Conservation (phyloP, 2,888 invertebrate genomes). For the Chouioia cunea region DNA sequence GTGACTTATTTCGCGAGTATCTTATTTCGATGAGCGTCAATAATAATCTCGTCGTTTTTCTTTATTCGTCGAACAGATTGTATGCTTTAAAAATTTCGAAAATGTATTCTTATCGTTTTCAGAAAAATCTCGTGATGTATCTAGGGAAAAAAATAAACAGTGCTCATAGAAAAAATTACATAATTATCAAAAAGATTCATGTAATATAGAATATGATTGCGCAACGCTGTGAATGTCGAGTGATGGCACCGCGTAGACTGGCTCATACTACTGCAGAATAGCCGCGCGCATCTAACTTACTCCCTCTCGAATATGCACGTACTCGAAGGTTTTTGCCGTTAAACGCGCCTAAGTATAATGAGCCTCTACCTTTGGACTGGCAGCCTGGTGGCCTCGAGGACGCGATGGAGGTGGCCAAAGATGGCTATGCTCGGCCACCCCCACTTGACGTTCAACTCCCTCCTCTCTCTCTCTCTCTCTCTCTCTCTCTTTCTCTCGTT, state of each 20-base stretch:
- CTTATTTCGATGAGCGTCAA: background rate
- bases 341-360: conserved; percentile 35
- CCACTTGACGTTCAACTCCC: conserved; percentile 51
- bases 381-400: conserved; percentile 61
- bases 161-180: no score
- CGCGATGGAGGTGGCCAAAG: conserved; percentile 62
- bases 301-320: background rate
- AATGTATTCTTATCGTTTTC: no score
- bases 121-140: no score
- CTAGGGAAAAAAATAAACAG: no score
- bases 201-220: no score
- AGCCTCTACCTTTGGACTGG: conserved; percentile 59
- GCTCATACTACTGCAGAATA: conserved; percentile 23
- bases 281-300: conserved; percentile 2
- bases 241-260: conserved; percentile 20
- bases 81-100: no score
- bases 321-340: background rate
- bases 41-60: no score
- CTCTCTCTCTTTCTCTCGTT: background rate
- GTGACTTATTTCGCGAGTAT: background rate
- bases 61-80: no score
- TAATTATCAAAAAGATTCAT: no score
- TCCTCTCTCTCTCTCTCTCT: conserved; percentile 19
- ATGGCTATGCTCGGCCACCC: conserved; percentile 53
- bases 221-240: no score